Evolutionary conservation across 2,113 vertebrate species (phyloP).

Genomic region (Phrynosoma platyrhinos): DNA sequence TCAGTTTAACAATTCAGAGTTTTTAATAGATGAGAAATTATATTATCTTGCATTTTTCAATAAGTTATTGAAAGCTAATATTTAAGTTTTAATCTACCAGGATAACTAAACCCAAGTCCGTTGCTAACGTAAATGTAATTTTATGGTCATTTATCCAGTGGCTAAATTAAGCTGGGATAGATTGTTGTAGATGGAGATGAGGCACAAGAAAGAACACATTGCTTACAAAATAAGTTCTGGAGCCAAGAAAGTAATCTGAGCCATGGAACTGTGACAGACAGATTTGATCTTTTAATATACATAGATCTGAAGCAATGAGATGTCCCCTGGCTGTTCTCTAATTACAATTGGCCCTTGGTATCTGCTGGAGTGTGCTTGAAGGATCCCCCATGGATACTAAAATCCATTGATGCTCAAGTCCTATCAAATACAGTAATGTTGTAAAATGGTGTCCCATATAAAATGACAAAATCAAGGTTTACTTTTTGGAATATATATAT

Average conservation of each 20-base stretch:
- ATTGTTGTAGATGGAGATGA: constrained; percentile 20
- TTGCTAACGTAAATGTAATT: background rate
- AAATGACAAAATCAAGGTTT: too few species aligned
- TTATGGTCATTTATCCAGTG: constrained; percentile 26
- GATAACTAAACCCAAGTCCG: background rate
- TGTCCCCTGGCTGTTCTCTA: background rate
- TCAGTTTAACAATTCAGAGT: too few species aligned
- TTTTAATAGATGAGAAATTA: too few species aligned
- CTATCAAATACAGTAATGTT: too few species aligned
- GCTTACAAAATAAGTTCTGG: background rate
- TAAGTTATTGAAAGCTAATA: background rate
- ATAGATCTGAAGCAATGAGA: background rate
- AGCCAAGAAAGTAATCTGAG: background rate
- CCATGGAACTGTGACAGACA: background rate
- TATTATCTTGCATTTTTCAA: too few species aligned
- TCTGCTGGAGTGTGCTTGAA: too few species aligned
- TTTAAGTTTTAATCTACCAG: background rate
- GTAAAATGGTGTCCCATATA: too few species aligned
- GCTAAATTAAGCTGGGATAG: constrained; percentile 23
- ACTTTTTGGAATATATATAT: too few species aligned
- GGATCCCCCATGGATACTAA: too few species aligned
- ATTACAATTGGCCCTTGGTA: too few species aligned
- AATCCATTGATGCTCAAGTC: too few species aligned
- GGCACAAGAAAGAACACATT: background rate
- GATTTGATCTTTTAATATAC: background rate